phyloP scores from a whole-genome alignment of 2,888 invertebrate genomes.

The Nasonia oneida region DNA sequence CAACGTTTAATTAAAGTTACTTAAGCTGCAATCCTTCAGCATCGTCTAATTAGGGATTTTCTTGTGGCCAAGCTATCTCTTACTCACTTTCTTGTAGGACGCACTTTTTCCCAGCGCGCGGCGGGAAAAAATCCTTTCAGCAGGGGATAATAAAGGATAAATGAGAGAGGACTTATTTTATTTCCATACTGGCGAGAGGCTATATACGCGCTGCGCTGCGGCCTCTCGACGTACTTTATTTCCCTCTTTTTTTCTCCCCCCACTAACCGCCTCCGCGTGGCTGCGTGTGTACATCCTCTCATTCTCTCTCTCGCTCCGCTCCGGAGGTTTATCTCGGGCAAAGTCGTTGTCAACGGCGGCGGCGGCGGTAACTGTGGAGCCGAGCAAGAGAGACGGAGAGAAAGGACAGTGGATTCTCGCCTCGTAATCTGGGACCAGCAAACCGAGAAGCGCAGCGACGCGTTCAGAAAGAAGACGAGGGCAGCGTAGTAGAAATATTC shows the following conservation, averaged over 20 bases:
- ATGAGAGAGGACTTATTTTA: constrained; percentile 51
- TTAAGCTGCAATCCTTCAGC: constrained; percentile 18
- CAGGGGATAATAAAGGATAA: constrained; percentile 54
- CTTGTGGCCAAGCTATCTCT: background rate
- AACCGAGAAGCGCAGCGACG: constrained; percentile 44
- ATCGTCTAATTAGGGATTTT: constrained; percentile 34
- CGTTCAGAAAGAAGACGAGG: constrained; percentile 41
- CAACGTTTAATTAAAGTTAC: constrained; percentile 30
- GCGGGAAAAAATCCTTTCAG: constrained; percentile 28
- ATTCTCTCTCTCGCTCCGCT: background rate
- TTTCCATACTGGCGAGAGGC: constrained; percentile 36
- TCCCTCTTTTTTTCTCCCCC: background rate
- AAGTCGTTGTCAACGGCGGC: constrained; percentile 12
- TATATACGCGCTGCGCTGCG: constrained; percentile 2
- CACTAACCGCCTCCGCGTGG: background rate
- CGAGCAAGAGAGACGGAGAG: background rate
- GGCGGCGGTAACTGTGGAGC: background rate
- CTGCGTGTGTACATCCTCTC: constrained; percentile 9
- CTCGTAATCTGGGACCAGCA: constrained; percentile 40
- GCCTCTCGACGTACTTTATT: background rate
- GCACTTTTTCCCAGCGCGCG: background rate
- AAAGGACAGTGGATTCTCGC: constrained; percentile 39
- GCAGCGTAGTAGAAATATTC: constrained; percentile 49
- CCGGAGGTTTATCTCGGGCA: constrained; percentile 41
- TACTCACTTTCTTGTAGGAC: background rate